Percentiles rank a stretch among this genome's conserved stretches.
phyloP scores from a whole-genome alignment of 2,113 vertebrate genomes.

The Copsychus sechellarum region DNA sequence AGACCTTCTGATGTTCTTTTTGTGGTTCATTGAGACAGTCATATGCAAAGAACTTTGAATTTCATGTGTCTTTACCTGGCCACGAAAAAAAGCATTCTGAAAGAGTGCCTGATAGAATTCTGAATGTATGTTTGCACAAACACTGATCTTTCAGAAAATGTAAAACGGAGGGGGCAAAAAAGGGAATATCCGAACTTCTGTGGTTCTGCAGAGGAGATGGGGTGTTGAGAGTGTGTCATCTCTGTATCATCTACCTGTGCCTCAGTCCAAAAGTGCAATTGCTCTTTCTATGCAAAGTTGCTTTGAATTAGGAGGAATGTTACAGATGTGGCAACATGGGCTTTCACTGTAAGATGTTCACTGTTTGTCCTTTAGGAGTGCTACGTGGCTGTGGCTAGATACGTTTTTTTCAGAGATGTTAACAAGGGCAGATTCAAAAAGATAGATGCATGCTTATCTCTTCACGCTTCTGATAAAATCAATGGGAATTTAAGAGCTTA shows the following conservation, averaged over 20 bases:
- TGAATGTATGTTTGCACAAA: neutral
- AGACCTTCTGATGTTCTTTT: neutral
- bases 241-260: neutral
- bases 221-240: neutral
- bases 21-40: neutral
- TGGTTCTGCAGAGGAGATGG: neutral
- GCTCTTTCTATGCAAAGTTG: neutral
- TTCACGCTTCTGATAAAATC: conserved; percentile 32
- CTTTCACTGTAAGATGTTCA: neutral
- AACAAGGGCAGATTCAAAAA: conserved; percentile 11
- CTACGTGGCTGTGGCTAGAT: neutral
- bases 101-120: neutral
- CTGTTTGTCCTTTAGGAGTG: neutral
- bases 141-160: neutral
- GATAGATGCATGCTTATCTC: conserved; percentile 29
- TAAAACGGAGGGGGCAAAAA: neutral
- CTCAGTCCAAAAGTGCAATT: neutral
- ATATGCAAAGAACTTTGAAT: neutral
- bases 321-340: neutral
- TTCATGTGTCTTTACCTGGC: neutral
- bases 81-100: neutral
- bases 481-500: conserved; percentile 52
- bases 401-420: neutral
- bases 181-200: neutral
- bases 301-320: neutral